phyloP scores from a whole-genome alignment of 2,113 vertebrate genomes.

The Thermophis baileyi region DNA sequence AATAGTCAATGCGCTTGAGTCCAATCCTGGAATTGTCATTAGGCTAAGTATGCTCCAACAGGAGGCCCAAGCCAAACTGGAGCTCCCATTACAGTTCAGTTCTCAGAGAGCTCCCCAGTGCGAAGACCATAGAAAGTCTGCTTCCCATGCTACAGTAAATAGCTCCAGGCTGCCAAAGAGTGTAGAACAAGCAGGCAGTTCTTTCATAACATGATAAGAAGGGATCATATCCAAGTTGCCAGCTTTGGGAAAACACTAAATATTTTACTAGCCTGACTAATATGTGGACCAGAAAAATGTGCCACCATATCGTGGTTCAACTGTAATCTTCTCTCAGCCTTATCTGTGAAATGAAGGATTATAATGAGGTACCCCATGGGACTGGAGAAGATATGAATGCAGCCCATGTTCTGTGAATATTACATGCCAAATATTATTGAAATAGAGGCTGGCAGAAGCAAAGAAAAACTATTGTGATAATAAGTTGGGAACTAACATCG shows the following conservation, averaged over 20 bases:
- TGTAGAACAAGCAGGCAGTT: neutral
- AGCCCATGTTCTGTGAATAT: too few species aligned
- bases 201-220: neutral
- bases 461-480: neutral
- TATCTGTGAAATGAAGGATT: neutral
- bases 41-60: neutral
- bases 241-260: neutral
- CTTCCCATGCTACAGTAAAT: neutral
- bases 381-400: neutral
- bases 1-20: neutral
- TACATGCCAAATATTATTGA: neutral
- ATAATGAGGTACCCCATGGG: neutral
- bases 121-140: neutral
- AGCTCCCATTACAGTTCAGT: neutral
- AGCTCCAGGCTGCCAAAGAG: neutral
- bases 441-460: neutral
- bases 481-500: neutral
- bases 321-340: neutral
- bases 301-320: neutral
- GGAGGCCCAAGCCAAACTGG: neutral
- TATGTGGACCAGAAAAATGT: neutral
- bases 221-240: neutral
- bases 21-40: constrained; percentile 7
- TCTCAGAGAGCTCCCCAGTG: neutral
- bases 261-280: neutral